Conservation (phyloP, 2,113 vertebrate genomes). For the Poicephalus gulielmi region DNA sequence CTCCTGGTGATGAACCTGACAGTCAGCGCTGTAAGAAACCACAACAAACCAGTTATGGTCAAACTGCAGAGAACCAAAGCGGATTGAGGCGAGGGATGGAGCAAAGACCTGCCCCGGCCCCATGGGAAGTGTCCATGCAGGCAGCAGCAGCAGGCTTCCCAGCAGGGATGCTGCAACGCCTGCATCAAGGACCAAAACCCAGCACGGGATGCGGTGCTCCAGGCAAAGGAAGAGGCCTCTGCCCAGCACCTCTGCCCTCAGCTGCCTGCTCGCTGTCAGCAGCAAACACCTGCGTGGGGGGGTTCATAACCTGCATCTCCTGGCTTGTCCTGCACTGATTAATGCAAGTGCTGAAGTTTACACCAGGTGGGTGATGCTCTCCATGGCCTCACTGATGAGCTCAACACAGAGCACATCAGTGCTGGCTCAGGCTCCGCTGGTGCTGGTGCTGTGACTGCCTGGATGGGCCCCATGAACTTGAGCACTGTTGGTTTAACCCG, state of each 20-base stretch:
- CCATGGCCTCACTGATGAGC: not conserved
- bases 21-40: slow-evolving; percentile 62
- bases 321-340: not conserved
- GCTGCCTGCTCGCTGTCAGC: not conserved
- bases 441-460: not conserved
- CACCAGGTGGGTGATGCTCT: not conserved
- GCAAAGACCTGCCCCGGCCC: not conserved
- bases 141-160: not conserved
- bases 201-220: fast-evolving
- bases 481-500: not conserved
- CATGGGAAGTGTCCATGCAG: fast-evolving
- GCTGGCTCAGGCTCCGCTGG: not conserved
- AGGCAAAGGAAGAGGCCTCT: not conserved
- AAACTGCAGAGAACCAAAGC: not conserved
- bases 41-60: fast-evolving
- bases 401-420: fast-evolving
- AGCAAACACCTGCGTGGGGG: fast-evolving
- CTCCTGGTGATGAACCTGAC: slow-evolving; percentile 82
- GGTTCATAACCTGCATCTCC: not conserved
- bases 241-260: not conserved
- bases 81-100: not conserved
- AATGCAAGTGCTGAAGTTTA: not conserved
- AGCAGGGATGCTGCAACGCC: fast-evolving
- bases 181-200: not conserved
- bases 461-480: not conserved